phyloP scores from a whole-genome alignment of 2,797 vertebrate species.

The Basileuterus tristriatus region DNA sequence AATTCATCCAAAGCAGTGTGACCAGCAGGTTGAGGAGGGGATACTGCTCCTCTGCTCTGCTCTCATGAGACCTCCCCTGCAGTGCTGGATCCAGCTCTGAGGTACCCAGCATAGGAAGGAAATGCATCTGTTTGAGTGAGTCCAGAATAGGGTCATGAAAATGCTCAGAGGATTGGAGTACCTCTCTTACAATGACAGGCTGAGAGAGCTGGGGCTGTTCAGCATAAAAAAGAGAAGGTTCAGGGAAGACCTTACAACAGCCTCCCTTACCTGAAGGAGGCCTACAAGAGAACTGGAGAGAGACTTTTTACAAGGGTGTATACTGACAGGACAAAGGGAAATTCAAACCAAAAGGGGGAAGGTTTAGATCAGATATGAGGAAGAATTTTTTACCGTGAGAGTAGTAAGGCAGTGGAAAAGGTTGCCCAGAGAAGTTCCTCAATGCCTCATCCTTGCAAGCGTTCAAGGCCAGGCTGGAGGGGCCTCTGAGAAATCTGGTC shows the following conservation, averaged over 20 bases:
- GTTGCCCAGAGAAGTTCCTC: neutral
- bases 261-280: neutral
- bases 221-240: neutral
- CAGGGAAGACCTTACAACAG: neutral
- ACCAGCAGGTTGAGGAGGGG: neutral
- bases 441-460: neutral
- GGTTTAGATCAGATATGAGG: neutral
- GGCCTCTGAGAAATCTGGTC: neutral
- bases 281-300: neutral
- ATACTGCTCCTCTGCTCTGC: neutral
- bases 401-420: neutral
- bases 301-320: neutral
- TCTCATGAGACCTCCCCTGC: neutral
- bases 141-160: neutral
- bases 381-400: neutral
- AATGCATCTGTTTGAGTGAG: neutral
- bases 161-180: neutral
- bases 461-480: neutral
- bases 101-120: neutral
- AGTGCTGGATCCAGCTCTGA: neutral
- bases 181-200: neutral
- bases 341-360: neutral
- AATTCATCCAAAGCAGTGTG: neutral
- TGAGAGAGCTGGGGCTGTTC: neutral
- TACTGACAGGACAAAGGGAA: neutral